phyloP scores from a whole-genome alignment of 1,140 invertebrate genomes.

The Adelges cooleyi region DNA sequence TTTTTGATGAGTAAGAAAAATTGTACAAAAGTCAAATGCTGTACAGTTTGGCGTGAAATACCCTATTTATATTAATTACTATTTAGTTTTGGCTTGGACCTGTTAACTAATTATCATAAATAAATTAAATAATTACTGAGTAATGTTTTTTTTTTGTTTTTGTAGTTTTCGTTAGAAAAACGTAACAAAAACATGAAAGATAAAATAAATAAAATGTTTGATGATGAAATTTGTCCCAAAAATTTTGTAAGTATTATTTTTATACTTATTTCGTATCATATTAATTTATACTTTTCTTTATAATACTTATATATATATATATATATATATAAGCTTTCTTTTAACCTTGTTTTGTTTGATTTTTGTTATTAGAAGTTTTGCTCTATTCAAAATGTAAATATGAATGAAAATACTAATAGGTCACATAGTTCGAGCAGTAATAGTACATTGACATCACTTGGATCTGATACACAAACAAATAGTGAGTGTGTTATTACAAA shows the following conservation, averaged over 20 bases:
- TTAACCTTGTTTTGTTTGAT: not conserved
- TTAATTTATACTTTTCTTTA: too few species aligned
- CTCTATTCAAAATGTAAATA: constrained; percentile 4
- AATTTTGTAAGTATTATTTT: constrained; percentile 9
- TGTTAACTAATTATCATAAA: too few species aligned
- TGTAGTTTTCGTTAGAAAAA: constrained; percentile 14
- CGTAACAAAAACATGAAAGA: constrained; percentile 21
- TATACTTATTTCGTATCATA: too few species aligned
- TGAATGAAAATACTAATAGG: not conserved
- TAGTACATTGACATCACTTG: constrained; percentile 10
- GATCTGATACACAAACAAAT: constrained; percentile 10
- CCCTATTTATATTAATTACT: too few species aligned
- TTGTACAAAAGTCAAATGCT: too few species aligned
- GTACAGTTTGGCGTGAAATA: too few species aligned
- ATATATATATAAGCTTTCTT: not conserved
- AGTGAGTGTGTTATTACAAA: not conserved
- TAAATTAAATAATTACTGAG: too few species aligned
- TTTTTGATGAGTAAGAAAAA: too few species aligned
- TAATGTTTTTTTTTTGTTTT: too few species aligned
- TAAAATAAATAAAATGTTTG: constrained; percentile 11
- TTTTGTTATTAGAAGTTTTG: constrained; percentile 2
- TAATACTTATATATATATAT: too few species aligned
- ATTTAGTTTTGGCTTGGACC: too few species aligned
- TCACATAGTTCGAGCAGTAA: constrained; percentile 20
- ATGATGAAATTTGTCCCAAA: not conserved